Base-by-base conservation (phyloP, 2,888 invertebrate species). In the Oegoconia quadripuncta region DNA sequence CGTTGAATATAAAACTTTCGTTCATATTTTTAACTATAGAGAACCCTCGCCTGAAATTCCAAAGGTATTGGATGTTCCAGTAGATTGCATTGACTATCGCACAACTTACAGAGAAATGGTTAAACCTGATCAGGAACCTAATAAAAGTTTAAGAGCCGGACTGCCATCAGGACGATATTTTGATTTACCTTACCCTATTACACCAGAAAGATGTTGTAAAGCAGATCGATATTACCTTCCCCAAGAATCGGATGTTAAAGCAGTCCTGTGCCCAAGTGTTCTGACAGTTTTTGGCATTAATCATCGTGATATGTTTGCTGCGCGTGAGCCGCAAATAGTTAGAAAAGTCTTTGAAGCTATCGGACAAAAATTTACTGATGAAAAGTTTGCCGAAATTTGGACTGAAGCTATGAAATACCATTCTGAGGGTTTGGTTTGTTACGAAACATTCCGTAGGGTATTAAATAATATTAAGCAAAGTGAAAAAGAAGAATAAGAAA, bases 391-490 rank as follows among this genome's bases (percentile, higher is more conserved):
- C 32, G 50, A 55, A 43, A 44, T 84, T 33, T 89, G 88, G 88
- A 47, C 75, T 34, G 61, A 66, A 16, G 88, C 84, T 1, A 49
- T 70, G 18, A 65, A 76, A 46, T 50, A 52, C 37, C 84, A 88
- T 50, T 60, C 74, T 28, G 68, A 77, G 29, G 83, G 76, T 4
- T 52, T 53, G 42, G 88, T 89, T 9, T 83, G 77, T 44, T 79
- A 75, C 26, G 87, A 88, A 55, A 89, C 89, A 1, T 89, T 89
- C 44, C 53, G 63, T 11, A 15, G n/a, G n/a, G n/a, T n/a, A n/a
- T n/a, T n/a, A n/a, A n/a, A n/a, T n/a, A n/a, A n/a, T n/a, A n/a
- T n/a, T n/a, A n/a, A n/a, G n/a, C n/a, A n/a, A n/a, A n/a, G n/a
- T n/a, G n/a, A n/a, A n/a, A n/a, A n/a, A n/a, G n/a, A n/a, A n/a